Evolutionary conservation across 2,888 invertebrate species (phyloP).

Genomic region (Portevinia maculata): DNA sequence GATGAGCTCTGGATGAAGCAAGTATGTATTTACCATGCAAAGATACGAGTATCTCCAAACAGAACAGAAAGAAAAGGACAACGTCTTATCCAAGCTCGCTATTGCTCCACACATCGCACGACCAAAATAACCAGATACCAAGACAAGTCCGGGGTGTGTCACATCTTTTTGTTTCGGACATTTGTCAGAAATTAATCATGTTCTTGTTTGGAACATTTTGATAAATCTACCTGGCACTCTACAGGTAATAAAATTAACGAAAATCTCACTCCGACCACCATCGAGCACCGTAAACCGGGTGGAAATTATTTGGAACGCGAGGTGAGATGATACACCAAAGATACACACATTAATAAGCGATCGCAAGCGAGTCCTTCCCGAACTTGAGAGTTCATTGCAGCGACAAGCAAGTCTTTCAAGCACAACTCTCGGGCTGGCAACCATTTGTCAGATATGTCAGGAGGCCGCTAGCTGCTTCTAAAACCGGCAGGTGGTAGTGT

Average conservation of each 20-base stretch:
- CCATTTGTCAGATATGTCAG: slow-evolving; percentile 71
- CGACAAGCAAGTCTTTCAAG: slow-evolving; percentile 40
- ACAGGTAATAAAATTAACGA: slow-evolving; percentile 74
- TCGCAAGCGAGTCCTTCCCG: slow-evolving; percentile 57
- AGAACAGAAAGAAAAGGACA: slow-evolving; percentile 14
- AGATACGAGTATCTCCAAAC: background rate
- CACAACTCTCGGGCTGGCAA: slow-evolving; percentile 47
- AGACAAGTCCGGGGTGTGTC: slow-evolving; percentile 78
- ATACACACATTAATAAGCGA: slow-evolving; percentile 68
- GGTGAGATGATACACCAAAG: slow-evolving; percentile 64
- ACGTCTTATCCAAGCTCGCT: slow-evolving; percentile 8
- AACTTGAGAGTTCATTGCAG: slow-evolving; percentile 53
- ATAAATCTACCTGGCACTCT: slow-evolving; percentile 75
- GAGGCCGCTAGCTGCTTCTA: slow-evolving; percentile 59
- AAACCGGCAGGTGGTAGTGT: slow-evolving; percentile 73
- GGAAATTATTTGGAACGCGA: slow-evolving; percentile 51
- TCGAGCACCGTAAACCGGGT: slow-evolving; percentile 45
- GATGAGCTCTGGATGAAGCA: slow-evolving; percentile 42
- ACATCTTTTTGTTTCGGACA: slow-evolving; percentile 81
- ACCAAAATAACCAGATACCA: slow-evolving; percentile 37
- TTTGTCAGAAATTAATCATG: slow-evolving; percentile 83
- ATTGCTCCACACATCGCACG: slow-evolving; percentile 45
- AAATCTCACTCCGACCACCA: slow-evolving; percentile 74
- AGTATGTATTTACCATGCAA: slow-evolving; percentile 49
- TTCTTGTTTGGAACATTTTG: slow-evolving; percentile 77